Evolutionary conservation across 2,113 vertebrate genomes (phyloP), one percentile per base, ranked within the genome.

Genomic region (Cyanoderma ruficeps): DNA sequence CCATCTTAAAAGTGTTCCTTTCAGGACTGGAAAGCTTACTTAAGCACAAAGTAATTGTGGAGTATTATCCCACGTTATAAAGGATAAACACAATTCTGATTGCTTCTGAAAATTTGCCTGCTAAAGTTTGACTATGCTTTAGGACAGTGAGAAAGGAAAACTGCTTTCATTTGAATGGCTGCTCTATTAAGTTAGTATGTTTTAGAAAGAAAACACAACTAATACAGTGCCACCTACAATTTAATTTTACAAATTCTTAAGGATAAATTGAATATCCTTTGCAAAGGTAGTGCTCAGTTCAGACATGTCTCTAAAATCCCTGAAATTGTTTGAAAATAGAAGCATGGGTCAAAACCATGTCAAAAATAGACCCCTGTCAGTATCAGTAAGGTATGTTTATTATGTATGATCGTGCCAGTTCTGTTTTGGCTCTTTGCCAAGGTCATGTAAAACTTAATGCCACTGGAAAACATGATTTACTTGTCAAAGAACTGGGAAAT

Each of bases 291-390:
- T 77, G 22, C 33, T 79, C 44, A 14, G 44, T 93, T 68, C 83
- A 89, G 87, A 82, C 64, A 81, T 79, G 57, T 71, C 72, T 89
- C 9, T 59, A 22, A 88, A 92, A 90, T 90, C 86, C 30, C 35
- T 89, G 79, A 89, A 94, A 81, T 33, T 28, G 11, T 94, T 90
- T 89, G 44, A 91, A 13, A 94, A 94, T 94, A 97, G 89, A 87
- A 96, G 25, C 80, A 28, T 41, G 60, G 80, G 72, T 95, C 77
- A 87, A 76, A 94, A 92, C 72, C 41, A 39, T 33, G 55, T 65
- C 76, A 89, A 86, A 96, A 96, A 95, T 93, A 96, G 77, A 67
- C 21, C 35, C 9, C 9, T 42, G 35, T 89, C 60, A 68, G 76
- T 89, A 86, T 56, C 56, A 37, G 49, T 60, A 68, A 64, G 37